A percentile compares a stretch with the other conserved stretches of the same genome.
Conservation (phyloP, 2,888 invertebrate species). For the Graphium colonna region DNA sequence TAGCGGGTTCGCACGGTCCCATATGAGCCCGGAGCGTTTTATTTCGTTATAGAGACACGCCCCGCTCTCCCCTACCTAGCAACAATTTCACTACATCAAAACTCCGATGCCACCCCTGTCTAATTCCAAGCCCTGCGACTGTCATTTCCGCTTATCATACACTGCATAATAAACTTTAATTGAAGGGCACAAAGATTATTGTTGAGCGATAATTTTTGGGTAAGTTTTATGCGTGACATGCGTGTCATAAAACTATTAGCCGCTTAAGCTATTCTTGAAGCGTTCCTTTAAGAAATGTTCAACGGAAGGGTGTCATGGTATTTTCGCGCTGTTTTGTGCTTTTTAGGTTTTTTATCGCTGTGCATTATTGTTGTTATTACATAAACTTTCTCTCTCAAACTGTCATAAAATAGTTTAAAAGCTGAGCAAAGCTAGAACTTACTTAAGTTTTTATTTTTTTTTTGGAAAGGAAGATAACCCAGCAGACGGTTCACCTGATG, state of each 20-base stretch:
- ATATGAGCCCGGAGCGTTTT: slow-evolving; percentile 64
- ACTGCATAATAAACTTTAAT: slow-evolving; percentile 43
- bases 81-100: slow-evolving; percentile 62
- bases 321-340: slow-evolving; percentile 54
- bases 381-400: no score
- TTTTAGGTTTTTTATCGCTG: slow-evolving; percentile 59
- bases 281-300: slow-evolving; percentile 58
- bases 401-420: no score
- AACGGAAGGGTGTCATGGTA: slow-evolving; percentile 60
- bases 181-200: slow-evolving; percentile 42
- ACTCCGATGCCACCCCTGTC: slow-evolving; percentile 63
- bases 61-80: slow-evolving; percentile 48
- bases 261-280: slow-evolving; percentile 75
- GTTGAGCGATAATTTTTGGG: slow-evolving; percentile 31
- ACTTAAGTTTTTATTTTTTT: no score
- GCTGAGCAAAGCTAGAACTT: no score
- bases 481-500: no score
- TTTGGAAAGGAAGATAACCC: no score
- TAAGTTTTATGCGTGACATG: slow-evolving; percentile 60
- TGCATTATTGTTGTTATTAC: no score
- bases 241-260: slow-evolving; percentile 80
- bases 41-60: slow-evolving; percentile 72
- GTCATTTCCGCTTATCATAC: slow-evolving; percentile 56
- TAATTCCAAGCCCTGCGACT: slow-evolving; percentile 69
- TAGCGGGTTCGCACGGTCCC: slow-evolving; percentile 74